Conservation (phyloP, 2,888 invertebrate species). For the Caenorhabditis angaria region DNA sequence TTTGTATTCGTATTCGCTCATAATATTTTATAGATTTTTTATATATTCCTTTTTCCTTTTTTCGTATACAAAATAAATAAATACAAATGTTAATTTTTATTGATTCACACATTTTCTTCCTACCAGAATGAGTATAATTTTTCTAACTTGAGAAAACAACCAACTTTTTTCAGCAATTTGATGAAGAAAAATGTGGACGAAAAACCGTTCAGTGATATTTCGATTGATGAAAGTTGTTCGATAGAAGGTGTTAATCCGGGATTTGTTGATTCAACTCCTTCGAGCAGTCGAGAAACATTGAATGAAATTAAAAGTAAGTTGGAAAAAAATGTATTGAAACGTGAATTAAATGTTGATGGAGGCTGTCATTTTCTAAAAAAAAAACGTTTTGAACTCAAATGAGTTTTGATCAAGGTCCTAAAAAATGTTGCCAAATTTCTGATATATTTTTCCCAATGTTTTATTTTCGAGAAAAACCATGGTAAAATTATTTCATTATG, state of each 20-base stretch:
- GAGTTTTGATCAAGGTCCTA: too few species aligned
- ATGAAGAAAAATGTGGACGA: background rate
- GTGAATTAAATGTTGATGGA: background rate
- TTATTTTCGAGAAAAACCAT: too few species aligned
- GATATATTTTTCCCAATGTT: too few species aligned
- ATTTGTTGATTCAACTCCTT: background rate
- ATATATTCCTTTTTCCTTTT: too few species aligned
- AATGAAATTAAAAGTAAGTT: background rate
- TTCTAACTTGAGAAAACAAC: too few species aligned
- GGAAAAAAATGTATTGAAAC: background rate
- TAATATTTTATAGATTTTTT: too few species aligned
- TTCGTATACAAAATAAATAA: background rate
- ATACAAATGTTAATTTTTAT: background rate
- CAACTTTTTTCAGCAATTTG: background rate
- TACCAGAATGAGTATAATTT: too few species aligned
- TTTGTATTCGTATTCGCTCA: too few species aligned
- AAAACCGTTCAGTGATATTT: background rate
- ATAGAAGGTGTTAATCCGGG: background rate
- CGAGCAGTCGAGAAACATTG: background rate
- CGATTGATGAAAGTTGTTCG: background rate
- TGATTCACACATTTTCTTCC: background rate
- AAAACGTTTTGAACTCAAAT: too few species aligned
- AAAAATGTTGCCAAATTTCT: too few species aligned
- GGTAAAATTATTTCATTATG: too few species aligned
- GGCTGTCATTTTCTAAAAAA: too few species aligned